Evolutionary conservation across 2,888 invertebrate genomes (phyloP).

Genomic region (Crioceris asparagi): DNA sequence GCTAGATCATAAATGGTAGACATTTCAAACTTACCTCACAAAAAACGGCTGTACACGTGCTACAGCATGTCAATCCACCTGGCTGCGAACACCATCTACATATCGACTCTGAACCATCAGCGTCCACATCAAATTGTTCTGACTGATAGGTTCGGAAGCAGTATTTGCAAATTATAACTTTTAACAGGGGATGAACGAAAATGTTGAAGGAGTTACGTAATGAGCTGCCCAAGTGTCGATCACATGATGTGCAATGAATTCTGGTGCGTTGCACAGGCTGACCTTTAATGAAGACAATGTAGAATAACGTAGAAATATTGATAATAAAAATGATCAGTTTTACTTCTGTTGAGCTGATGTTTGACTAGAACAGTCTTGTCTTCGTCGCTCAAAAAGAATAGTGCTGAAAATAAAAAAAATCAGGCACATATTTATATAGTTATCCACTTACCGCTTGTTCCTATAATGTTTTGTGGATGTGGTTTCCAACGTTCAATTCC

Average conservation of each 20-base stretch:
- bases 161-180: constrained; percentile 57
- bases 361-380: no score
- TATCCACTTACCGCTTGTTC: no score
- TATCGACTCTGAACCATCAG: constrained; percentile 71
- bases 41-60: constrained; percentile 62
- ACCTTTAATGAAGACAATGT: no score
- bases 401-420: no score
- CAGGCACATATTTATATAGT: no score
- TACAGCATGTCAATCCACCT: constrained; percentile 60
- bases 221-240: constrained; percentile 62
- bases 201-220: constrained; percentile 50
- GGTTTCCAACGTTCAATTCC: no score
- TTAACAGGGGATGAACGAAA: constrained; percentile 60
- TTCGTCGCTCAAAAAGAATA: no score
- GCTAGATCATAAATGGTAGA: no score
- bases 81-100: constrained; percentile 78
- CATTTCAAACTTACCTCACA: constrained; percentile 53
- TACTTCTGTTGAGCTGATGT: no score
- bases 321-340: no score
- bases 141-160: constrained; percentile 70
- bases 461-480: no score
- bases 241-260: constrained; percentile 68
- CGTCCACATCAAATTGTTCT: constrained; percentile 71
- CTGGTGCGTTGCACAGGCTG: constrained; percentile 44
- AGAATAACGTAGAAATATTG: no score